These are phyloP conservation scores for Toxotes lorentzi DNA, from an alignment of 2,797 vertebrate species.

Conservation along the genomic window DNA sequence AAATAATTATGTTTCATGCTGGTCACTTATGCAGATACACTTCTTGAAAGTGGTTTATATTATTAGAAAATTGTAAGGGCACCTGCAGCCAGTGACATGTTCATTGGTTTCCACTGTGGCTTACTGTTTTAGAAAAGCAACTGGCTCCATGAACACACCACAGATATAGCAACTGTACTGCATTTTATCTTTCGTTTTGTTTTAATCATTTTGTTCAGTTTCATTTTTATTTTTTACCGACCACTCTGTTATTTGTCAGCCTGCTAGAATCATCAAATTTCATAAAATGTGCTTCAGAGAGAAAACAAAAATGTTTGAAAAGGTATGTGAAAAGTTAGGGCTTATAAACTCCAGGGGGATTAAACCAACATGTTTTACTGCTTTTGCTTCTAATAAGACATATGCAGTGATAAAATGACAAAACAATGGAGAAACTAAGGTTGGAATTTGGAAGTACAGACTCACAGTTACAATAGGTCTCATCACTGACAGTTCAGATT, in stretches of 20 bases:
- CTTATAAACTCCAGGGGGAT: not conserved
- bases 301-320: not conserved
- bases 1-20: not conserved
- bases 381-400: not conserved
- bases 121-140: not conserved
- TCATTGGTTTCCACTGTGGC: conserved; percentile 2
- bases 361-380: not conserved
- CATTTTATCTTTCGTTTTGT: not conserved
- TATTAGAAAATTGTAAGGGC: not conserved
- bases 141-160: conserved; percentile 1
- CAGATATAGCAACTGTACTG: not conserved
- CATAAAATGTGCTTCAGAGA: not conserved
- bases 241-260: not conserved
- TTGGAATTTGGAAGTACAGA: not conserved
- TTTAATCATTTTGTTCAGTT: not conserved
- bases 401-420: not conserved
- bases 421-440: not conserved
- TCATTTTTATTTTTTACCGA: not conserved
- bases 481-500: not conserved
- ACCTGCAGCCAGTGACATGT: not conserved
- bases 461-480: not conserved
- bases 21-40: not conserved
- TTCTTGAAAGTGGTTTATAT: conserved; percentile 2
- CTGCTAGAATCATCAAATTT: conserved; percentile 3
- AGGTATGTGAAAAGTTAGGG: not conserved